Percentiles rank a stretch among this genome's conserved stretches.
These are phyloP conservation scores for Emmelina monodactyla DNA, from an alignment of 2,888 invertebrate species.

Conservation along the genomic window DNA sequence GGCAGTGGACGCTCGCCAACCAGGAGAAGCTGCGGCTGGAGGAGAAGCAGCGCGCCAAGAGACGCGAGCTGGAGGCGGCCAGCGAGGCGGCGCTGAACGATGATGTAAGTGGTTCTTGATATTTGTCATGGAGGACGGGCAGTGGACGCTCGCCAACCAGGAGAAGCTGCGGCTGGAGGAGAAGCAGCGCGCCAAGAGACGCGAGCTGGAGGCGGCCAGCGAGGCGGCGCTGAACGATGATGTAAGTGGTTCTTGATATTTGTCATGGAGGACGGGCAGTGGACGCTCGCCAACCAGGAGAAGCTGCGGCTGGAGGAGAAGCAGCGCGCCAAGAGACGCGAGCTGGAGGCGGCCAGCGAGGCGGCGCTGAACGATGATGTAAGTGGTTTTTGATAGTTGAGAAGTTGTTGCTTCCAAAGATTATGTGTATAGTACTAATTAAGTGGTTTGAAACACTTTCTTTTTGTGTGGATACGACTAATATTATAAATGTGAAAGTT, in stretches of 20 bases:
- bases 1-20: slow-evolving; percentile 92
- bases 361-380: slow-evolving; percentile 54
- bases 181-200: slow-evolving; percentile 86
- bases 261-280: slow-evolving; percentile 95
- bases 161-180: slow-evolving; percentile 90
- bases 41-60: slow-evolving; percentile 89
- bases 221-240: slow-evolving; percentile 69
- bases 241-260: no score
- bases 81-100: slow-evolving; percentile 73
- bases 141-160: slow-evolving; percentile 89
- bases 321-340: slow-evolving; percentile 82
- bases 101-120: background rate
- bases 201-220: slow-evolving; percentile 80
- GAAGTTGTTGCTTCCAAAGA: no score
- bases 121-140: slow-evolving; percentile 97
- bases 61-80: slow-evolving; percentile 80
- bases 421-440: no score
- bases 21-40: slow-evolving; percentile 83
- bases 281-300: slow-evolving; percentile 90
- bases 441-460: no score
- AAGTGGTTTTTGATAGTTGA: no score
- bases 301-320: slow-evolving; percentile 91
- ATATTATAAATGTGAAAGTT: no score
- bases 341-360: slow-evolving; percentile 83
- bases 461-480: no score